Evolutionary conservation across 2,797 vertebrate genomes (phyloP).

Genomic region (Sebastes vulpes): DNA sequence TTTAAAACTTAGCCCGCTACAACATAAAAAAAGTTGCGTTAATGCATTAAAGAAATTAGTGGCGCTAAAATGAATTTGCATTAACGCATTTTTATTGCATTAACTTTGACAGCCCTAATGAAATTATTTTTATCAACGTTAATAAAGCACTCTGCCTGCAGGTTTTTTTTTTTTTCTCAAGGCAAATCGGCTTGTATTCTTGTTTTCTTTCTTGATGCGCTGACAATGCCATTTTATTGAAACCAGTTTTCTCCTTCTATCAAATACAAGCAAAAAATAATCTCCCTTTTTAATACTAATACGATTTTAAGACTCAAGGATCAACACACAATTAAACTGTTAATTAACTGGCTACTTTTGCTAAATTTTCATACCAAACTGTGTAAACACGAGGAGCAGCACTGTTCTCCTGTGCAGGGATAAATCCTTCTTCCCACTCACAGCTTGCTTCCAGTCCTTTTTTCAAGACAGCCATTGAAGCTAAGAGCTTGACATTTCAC

Average conservation of each 20-base stretch:
- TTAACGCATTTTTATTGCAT: too few species aligned
- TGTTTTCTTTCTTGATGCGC: too few species aligned
- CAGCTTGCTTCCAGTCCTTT: constrained; percentile 28
- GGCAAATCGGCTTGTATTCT: not conserved
- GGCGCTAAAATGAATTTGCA: too few species aligned
- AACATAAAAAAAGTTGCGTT: too few species aligned
- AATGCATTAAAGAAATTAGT: too few species aligned
- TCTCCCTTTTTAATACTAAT: constrained; percentile 1
- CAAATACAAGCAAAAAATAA: not conserved
- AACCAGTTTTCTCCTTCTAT: not conserved
- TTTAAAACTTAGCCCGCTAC: too few species aligned
- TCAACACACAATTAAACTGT: not conserved
- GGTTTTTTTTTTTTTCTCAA: not conserved
- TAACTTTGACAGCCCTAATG: too few species aligned
- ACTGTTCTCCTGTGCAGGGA: not conserved
- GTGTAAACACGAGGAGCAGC: constrained; percentile 11
- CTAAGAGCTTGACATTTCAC: constrained; percentile 73
- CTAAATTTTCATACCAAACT: constrained; percentile 14
- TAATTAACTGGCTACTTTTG: constrained; percentile 11
- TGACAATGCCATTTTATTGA: not conserved
- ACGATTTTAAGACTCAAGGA: constrained; percentile 8
- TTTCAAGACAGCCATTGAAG: constrained; percentile 36
- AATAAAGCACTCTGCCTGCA: not conserved
- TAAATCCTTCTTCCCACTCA: constrained; percentile 29
- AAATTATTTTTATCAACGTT: not conserved